Base-by-base conservation (phyloP, 2,113 vertebrate genomes). In the Embiotoca jacksoni region DNA sequence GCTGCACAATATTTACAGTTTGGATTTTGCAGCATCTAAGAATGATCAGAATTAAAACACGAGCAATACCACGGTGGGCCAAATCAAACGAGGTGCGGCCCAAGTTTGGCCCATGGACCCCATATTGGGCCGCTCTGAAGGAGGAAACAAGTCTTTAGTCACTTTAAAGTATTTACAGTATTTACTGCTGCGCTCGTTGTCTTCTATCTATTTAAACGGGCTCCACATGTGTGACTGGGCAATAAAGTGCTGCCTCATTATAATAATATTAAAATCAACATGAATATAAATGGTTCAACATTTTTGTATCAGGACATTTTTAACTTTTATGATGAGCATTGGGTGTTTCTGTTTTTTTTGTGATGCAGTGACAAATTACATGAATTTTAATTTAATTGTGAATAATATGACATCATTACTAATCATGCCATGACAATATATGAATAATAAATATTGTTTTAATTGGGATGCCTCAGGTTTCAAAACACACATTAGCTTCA, bases 401-500 rank as follows among this genome's bases (percentile, higher is more conserved):
- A 74, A 54, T 41, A 73, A 39, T 10, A 59, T 46, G 4, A 53
- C 2, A 66, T 67, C 37, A 76, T 66, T 41, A 69, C 69, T 72
- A 78, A 69, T 78, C 69, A 72, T 44, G 53, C 16, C 52, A 2
- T 31, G 56, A 61, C 36, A 56, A 68, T 36, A 55, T 7, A 60
- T 39, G 58, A 81, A 67, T 61, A 49, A 44, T 53, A 58, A 54
- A 39, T 41, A 7, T 16, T 1, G 10, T 55, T 68, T 10, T 75
- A 80, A 83, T 66, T 37, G 35, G 67, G 23, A 68, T n/a, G 33
- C 31, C 55, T 50, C 46, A 56, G 41, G 33, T 75, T 60, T 69
- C 2, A 65, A 70, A 77, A 80, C 53, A 81, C 80, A 82, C 74
- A 79, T 56, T 9, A 36, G 50, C 32, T 50, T 47, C 2, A 63